Percentiles rank a stretch among this genome's conserved stretches.
Evolutionary conservation across 2,888 invertebrate genomes (phyloP).

Genomic region (Spicauda simplicius): DNA sequence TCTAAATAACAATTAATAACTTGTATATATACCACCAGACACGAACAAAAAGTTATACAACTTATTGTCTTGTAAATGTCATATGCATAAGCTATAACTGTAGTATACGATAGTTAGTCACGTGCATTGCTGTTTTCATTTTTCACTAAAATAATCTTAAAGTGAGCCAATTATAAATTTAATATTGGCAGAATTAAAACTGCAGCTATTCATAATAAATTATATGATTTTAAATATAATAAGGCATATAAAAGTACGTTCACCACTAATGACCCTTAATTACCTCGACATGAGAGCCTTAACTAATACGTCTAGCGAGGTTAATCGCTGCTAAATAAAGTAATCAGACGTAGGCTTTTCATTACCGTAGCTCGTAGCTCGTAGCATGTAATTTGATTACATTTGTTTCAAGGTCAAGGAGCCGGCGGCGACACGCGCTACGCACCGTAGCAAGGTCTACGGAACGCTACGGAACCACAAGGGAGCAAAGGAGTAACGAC

Average conservation of each 20-base stretch:
- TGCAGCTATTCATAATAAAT: neutral
- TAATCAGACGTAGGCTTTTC: slow-evolving; percentile 14
- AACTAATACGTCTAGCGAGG: neutral
- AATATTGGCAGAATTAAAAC: neutral
- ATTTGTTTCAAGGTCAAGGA: slow-evolving; percentile 21
- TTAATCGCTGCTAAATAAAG: slow-evolving; percentile 8
- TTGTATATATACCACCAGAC: too few species aligned
- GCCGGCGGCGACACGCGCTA: slow-evolving; percentile 4
- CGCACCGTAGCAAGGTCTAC: slow-evolving; percentile 34
- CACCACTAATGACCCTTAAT: neutral
- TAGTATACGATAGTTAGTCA: too few species aligned
- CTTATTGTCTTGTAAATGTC: too few species aligned
- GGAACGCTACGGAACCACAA: slow-evolving; percentile 20
- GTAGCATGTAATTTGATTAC: slow-evolving; percentile 22
- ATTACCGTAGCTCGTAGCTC: slow-evolving; percentile 17
- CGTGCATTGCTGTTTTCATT: too few species aligned
- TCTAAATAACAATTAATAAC: too few species aligned
- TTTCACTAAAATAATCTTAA: too few species aligned
- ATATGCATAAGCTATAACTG: too few species aligned
- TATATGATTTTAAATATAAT: neutral
- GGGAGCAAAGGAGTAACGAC: neutral
- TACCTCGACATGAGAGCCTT: neutral
- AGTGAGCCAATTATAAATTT: too few species aligned
- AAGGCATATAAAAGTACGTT: neutral
- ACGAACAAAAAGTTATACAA: too few species aligned